These are phyloP conservation scores for Psophia crepitans DNA, from an alignment of 2,113 vertebrate genomes.

Conservation along the genomic window DNA sequence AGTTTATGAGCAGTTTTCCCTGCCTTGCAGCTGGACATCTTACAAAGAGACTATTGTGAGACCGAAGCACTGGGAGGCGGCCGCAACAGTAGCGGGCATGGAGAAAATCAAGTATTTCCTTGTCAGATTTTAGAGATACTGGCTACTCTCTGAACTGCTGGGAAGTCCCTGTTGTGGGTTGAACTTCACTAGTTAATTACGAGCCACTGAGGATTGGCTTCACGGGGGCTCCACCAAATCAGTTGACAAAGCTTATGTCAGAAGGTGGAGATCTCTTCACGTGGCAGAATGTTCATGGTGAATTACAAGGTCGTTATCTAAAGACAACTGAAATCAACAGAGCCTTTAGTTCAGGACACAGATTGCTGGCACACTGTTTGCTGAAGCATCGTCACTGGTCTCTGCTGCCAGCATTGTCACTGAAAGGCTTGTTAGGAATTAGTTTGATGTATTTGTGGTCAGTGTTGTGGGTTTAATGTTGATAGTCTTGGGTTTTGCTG, in stretches of 20 bases:
- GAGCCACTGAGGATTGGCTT: background rate
- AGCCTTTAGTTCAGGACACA: background rate
- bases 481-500: background rate
- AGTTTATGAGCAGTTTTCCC: background rate
- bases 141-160: background rate
- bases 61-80: background rate
- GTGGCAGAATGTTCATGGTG: background rate
- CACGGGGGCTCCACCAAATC: background rate
- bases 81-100: background rate
- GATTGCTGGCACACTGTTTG: background rate
- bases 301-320: background rate
- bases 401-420: background rate
- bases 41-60: background rate
- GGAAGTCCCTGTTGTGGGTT: background rate
- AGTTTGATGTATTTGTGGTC: background rate
- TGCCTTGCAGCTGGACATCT: background rate
- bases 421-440: background rate
- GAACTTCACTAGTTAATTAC: background rate
- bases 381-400: background rate
- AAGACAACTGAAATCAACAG: background rate
- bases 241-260: accelerated
- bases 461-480: background rate
- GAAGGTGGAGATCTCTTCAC: background rate
- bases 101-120: background rate
- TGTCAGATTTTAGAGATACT: background rate